Evolutionary conservation across 1,140 invertebrate species (phyloP).

Genomic region (Caenorhabditis brenneri): DNA sequence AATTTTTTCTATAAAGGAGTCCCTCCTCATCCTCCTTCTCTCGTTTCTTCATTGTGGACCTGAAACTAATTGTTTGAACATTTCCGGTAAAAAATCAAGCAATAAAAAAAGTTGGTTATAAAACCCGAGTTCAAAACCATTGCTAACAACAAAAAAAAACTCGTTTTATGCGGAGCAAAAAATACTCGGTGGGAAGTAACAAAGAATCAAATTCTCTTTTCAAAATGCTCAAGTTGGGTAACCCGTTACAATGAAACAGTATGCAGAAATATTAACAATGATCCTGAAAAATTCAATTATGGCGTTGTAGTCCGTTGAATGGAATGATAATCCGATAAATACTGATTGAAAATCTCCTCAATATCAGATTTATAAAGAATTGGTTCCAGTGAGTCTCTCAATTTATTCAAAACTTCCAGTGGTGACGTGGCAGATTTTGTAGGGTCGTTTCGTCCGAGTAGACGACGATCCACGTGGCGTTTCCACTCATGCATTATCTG

Average conservation of each 20-base stretch:
- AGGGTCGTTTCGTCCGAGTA: not conserved
- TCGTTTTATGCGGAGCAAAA: no score
- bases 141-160: no score
- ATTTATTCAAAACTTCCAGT: not conserved
- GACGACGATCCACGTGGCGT: not conserved
- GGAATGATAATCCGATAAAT: not conserved
- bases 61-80: not conserved
- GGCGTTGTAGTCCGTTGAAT: not conserved
- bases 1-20: not conserved
- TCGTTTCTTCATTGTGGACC: slow-evolving; percentile 20
- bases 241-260: no score
- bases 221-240: no score
- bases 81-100: not conserved
- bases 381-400: not conserved
- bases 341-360: slow-evolving; percentile 9
- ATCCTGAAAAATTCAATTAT: no score
- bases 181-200: no score
- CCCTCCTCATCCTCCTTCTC: slow-evolving; percentile 24
- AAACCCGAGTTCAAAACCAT: no score
- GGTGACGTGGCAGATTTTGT: no score
- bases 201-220: no score
- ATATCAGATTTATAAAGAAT: not conserved
- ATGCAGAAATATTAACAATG: no score
- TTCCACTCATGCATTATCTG: slow-evolving; percentile 25
- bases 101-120: no score